Evolutionary conservation across 2,797 vertebrate species (phyloP).

Genomic region (Melanogrammus aeglefinus): DNA sequence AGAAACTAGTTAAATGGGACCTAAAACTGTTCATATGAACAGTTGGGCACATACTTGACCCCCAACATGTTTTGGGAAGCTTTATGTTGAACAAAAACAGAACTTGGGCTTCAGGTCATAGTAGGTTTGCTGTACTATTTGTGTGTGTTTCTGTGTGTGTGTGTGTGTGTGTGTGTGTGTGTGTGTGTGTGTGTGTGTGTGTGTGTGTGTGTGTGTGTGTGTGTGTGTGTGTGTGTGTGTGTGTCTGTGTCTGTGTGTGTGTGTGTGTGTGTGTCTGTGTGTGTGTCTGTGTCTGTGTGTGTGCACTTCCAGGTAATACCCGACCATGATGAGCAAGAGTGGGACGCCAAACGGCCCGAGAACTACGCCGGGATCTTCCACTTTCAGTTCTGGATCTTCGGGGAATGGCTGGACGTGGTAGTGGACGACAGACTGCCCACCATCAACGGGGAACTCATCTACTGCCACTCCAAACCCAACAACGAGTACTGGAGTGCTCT

Average conservation of each 20-base stretch:
- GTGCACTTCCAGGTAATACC: slow-evolving; percentile 82
- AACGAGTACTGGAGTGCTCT: slow-evolving; percentile 96
- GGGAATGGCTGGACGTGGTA: slow-evolving; percentile 89
- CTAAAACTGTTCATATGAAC: not conserved
- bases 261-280: not conserved
- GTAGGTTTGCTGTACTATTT: not conserved
- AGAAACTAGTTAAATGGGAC: not conserved
- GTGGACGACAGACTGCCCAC: slow-evolving; percentile 91
- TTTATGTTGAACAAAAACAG: not conserved
- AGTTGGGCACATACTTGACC: too few species aligned
- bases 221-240: too few species aligned
- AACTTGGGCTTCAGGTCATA: not conserved
- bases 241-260: too few species aligned
- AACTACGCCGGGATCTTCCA: slow-evolving; percentile 89
- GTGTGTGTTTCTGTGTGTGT: too few species aligned
- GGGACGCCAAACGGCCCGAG: slow-evolving; percentile 79
- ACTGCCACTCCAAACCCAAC: slow-evolving; percentile 84
- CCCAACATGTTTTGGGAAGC: not conserved
- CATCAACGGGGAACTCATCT: slow-evolving; percentile 80
- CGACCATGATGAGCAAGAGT: slow-evolving; percentile 84
- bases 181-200: too few species aligned
- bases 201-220: too few species aligned
- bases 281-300: slow-evolving; percentile 6
- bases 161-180: not conserved
- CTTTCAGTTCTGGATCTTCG: slow-evolving; percentile 92